Evolutionary conservation across 2,113 vertebrate genomes (phyloP).

Genomic region (Origma solitaria): DNA sequence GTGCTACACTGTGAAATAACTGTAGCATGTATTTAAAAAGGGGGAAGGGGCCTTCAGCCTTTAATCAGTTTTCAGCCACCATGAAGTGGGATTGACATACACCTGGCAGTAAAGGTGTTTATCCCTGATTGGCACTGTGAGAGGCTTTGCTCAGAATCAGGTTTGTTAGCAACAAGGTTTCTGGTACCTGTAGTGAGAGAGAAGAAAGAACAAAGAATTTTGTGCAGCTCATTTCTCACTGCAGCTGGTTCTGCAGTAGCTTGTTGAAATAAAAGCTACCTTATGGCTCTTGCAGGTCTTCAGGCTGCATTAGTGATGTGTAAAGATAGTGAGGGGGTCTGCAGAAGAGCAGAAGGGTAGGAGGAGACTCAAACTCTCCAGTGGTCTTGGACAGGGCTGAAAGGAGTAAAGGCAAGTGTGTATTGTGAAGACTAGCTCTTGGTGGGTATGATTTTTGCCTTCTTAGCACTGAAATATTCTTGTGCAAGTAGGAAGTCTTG

Average conservation of each 20-base stretch:
- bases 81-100: not conserved
- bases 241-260: not conserved
- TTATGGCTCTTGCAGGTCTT: rapidly evolving
- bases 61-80: not conserved
- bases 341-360: not conserved
- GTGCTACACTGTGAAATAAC: not conserved
- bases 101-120: not conserved
- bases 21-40: not conserved
- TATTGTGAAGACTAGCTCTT: not conserved
- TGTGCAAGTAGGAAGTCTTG: not conserved
- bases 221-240: not conserved
- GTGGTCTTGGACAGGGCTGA: not conserved
- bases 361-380: not conserved
- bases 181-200: not conserved
- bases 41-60: not conserved
- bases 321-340: not conserved
- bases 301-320: not conserved
- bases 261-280: not conserved
- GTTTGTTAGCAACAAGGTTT: not conserved
- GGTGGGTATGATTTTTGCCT: not conserved
- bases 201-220: not conserved
- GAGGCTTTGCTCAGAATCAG: not conserved
- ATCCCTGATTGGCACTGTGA: not conserved
- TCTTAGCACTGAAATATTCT: not conserved
- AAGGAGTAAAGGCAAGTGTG: not conserved